phyloP scores from a whole-genome alignment of 1,140 invertebrate species.

The Acyrthosiphon pisum region DNA sequence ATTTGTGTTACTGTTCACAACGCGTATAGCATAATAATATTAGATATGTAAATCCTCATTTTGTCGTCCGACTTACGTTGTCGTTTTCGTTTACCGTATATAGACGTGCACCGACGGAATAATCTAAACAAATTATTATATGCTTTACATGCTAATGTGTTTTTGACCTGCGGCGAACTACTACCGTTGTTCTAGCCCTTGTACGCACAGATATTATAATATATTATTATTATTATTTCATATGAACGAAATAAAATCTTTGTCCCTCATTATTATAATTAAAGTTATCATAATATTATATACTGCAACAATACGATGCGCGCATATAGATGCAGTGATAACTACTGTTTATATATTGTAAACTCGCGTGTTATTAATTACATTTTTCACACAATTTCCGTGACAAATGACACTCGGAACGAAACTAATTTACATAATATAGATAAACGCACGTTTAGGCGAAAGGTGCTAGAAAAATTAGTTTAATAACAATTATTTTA shows the following conservation, averaged over 20 bases:
- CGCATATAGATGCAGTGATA: neutral
- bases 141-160: neutral
- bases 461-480: neutral
- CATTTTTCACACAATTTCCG: neutral
- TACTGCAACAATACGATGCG: neutral
- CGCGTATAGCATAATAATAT: neutral
- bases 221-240: neutral
- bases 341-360: neutral
- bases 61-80: neutral
- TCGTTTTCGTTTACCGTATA: neutral
- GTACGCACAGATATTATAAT: neutral
- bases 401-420: neutral
- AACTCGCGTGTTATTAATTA: neutral
- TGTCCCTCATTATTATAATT: neutral
- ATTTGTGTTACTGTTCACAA: neutral
- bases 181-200: neutral
- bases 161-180: neutral
- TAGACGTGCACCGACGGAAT: neutral
- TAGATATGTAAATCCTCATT: neutral
- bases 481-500: neutral
- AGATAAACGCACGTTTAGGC: neutral
- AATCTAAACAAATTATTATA: slow-evolving; percentile 13
- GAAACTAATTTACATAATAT: neutral
- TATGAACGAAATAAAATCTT: neutral
- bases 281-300: neutral